Percentiles rank a stretch among this genome's conserved stretches.
Evolutionary conservation across 2,797 vertebrate genomes (phyloP).

Genomic region (Brachyalestes nurse): DNA sequence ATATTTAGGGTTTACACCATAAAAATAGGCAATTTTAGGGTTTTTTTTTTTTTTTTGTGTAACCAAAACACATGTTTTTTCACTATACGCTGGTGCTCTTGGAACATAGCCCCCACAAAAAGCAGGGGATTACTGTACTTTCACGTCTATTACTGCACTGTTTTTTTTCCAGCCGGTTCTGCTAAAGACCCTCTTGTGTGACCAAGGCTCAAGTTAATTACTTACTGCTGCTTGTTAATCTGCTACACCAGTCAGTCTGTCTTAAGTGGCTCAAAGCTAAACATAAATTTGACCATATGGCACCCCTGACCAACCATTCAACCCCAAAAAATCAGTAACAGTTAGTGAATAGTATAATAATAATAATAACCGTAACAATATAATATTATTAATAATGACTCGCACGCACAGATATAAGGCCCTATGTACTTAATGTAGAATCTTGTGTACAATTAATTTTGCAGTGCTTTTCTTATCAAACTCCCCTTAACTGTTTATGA

Average conservation of each 20-base stretch:
- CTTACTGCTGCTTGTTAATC: constrained; percentile 8
- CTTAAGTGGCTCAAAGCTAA: not conserved
- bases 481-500: not conserved
- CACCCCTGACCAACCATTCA: not conserved
- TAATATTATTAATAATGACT: not conserved
- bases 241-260: constrained; percentile 4
- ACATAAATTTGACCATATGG: not conserved
- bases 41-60: too few species aligned
- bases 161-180: not conserved
- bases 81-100: too few species aligned
- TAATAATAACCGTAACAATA: too few species aligned
- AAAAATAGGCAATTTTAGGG: too few species aligned
- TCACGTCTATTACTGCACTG: not conserved
- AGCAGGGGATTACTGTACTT: too few species aligned
- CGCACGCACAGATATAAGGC: not conserved
- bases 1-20: too few species aligned
- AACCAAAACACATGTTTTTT: too few species aligned
- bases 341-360: too few species aligned
- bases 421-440: not conserved
- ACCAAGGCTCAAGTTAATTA: constrained; percentile 27
- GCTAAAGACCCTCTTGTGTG: constrained; percentile 11
- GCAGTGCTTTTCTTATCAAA: not conserved
- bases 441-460: not conserved
- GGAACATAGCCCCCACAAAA: too few species aligned
- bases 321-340: too few species aligned